Conservation (phyloP, 64 coral and sea anemone genomes). For the Actinia equina region DNA sequence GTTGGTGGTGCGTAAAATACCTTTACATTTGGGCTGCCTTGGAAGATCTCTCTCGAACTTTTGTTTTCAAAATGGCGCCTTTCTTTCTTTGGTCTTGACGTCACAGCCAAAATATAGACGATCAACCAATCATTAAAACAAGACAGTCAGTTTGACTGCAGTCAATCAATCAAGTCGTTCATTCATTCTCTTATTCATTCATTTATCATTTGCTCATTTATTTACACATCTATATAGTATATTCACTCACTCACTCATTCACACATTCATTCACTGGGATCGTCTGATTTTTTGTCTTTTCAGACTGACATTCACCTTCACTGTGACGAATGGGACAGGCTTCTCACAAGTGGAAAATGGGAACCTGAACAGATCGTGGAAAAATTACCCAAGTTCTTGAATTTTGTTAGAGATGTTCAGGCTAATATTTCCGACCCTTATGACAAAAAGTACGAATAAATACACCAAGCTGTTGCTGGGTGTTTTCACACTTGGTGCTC, state of each 20-base stretch:
- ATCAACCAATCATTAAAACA: neutral
- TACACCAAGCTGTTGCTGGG: too few species aligned
- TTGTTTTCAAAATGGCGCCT: neutral
- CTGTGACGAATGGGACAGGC: slow-evolving; percentile 39
- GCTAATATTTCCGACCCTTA: neutral
- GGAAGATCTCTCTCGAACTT: neutral
- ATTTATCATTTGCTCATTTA: too few species aligned
- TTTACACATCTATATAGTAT: too few species aligned
- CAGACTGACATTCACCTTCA: slow-evolving; percentile 53
- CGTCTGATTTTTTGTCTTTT: too few species aligned
- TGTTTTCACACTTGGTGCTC: too few species aligned
- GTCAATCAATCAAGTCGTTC: neutral
- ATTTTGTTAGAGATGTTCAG: slow-evolving; percentile 39
- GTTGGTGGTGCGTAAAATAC: neutral
- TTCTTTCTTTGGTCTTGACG: neutral
- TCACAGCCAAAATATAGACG: neutral
- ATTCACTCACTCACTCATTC: neutral
- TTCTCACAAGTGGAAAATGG: slow-evolving; percentile 27
- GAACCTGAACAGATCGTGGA: slow-evolving; percentile 33
- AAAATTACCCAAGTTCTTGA: slow-evolving; percentile 33
- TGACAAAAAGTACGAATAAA: too few species aligned
- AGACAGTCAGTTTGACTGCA: too few species aligned
- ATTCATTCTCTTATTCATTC: neutral
- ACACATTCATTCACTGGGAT: neutral
- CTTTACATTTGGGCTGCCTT: neutral